phyloP scores from a whole-genome alignment of 2,888 invertebrate genomes.

The Coleophora deauratella region DNA sequence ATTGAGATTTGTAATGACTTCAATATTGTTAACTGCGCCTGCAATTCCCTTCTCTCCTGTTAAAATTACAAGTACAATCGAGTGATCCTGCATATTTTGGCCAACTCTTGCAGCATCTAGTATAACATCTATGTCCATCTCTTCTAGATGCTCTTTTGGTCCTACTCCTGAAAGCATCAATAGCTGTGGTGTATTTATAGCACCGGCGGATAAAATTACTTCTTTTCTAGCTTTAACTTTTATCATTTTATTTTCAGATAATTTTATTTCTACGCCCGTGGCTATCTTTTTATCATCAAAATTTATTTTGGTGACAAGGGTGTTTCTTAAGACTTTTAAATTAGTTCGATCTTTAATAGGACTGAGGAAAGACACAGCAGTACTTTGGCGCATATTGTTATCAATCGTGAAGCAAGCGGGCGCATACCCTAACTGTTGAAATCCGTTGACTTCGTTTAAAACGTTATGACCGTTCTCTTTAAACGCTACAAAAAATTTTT shows the following conservation, averaged over 20 bases:
- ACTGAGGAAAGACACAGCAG: no score
- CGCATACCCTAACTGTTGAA: no score
- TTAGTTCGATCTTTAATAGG: slow-evolving; percentile 33
- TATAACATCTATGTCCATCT: slow-evolving; percentile 26
- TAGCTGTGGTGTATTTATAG: slow-evolving; percentile 39
- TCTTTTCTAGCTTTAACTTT: slow-evolving; percentile 28
- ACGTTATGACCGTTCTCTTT: slow-evolving; percentile 33
- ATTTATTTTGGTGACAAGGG: slow-evolving; percentile 32
- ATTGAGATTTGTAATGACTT: slow-evolving; percentile 22
- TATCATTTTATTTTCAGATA: slow-evolving; percentile 18
- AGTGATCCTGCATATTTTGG: slow-evolving; percentile 40
- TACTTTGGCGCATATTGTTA: no score
- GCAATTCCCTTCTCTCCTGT: slow-evolving; percentile 18
- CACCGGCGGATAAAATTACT: no score
- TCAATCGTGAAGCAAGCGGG: no score
- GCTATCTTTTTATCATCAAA: slow-evolving; percentile 28
- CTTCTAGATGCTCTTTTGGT: slow-evolving; percentile 31
- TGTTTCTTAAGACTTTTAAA: slow-evolving; percentile 35
- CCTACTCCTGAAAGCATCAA: slow-evolving; percentile 50
- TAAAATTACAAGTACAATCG: slow-evolving; percentile 27
- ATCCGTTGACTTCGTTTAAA: slow-evolving; percentile 31
- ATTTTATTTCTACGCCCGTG: slow-evolving; percentile 29
- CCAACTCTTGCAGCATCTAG: slow-evolving; percentile 37
- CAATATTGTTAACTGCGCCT: slow-evolving; percentile 22
- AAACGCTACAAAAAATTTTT: slow-evolving; percentile 39